Base-by-base conservation (phyloP, 2,888 invertebrate species). In the Melinaea marsaeus region DNA sequence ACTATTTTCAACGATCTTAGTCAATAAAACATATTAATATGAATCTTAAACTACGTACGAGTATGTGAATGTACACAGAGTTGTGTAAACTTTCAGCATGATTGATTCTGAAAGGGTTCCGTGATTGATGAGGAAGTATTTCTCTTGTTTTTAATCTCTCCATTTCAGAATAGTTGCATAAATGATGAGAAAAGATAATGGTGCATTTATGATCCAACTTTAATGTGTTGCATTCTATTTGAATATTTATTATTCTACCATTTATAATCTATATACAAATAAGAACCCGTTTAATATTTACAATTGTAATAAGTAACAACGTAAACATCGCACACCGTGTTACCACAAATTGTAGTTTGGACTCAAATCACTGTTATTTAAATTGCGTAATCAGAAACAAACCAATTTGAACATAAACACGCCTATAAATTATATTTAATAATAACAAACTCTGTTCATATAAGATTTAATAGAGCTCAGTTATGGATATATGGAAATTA, bases 61-160 rank as follows among this genome's bases (percentile, higher is more conserved):
- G 48, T 9, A 4, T 2, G 48, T 51, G 9, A 9, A 22, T 51
- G 32, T 13, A 51, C 6, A 51, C 22, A 51, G 9, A 51, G 7
- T 51, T 60, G 61, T 61, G 61, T 67, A 65, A 62, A 63, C 61
- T 67, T 61, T 47, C 51, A 58, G 60, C 58, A 62, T 67, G 67
- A 67, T 67, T 67, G 67, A 65, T 67, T 67, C 64, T 65, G 63
- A 67, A 67, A 67, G 65, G 63, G 67, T 61, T 59, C 58, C 58
- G 55, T 67, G 67, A 67, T 67, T 61, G 67, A 67, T 67, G 67
- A 58, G 62, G 46, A 46, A 35, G 51, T 42, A 59, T 59, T 51
- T 9, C 48, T 51, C 48, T 51, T 51, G 48, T 51, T 51, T 51
- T 51, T 51, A 51, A 51, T 51, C 48, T 51, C 9, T 51, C 22